Evolutionary conservation across 2,888 invertebrate species (phyloP), one percentile per base, ranked within the genome.

Genomic region (Cheilosia soror): DNA sequence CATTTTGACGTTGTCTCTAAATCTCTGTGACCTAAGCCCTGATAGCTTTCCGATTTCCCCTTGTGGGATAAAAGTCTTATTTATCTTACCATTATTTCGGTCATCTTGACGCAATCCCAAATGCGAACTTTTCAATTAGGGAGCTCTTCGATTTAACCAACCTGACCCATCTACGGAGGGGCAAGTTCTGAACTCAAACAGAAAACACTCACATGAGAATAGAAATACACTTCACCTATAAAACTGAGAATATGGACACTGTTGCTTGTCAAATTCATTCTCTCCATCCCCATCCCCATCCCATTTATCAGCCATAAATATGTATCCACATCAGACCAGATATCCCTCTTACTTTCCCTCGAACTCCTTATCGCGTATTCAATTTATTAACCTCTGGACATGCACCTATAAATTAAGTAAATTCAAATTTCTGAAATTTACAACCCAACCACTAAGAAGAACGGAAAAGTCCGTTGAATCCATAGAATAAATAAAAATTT

Each of bases 371-470:
- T 4, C 11, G 37, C 37, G 37, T 37, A 37, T 4, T 37, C 11
- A 11, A 37, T 37, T 37, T 11, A 37, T 11, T 31, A 31, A 49
- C 63, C 63, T 63, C 51, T 47, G 20, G 20, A 20, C 20, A 20
- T 20, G 20, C 20, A 20, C 20, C 33, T 9, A 9, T 9, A 9
- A 7, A 25, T 40, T 40, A 40, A 27, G 29, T 42, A 53, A 66
- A 55, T 66, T 53, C 29, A 15, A 15, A 37, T 13, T 51, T 33
- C 49, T 27, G 40, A 66, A 66, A 51, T n/a, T 65, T 40, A 66
- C 37, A 37, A 37, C 37, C 4, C 37, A 40, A 20, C 20, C 20
- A 33, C n/a, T 20, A 2, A 20, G 2, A 20, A 20, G 2, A n/a
- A n/a, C n/a, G n/a, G 33, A 33, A 7, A 25, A 9, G 15, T 15